These are phyloP conservation scores for Panthera leo DNA, from an alignment of 2,113 vertebrate genomes.

Conservation along the genomic window DNA sequence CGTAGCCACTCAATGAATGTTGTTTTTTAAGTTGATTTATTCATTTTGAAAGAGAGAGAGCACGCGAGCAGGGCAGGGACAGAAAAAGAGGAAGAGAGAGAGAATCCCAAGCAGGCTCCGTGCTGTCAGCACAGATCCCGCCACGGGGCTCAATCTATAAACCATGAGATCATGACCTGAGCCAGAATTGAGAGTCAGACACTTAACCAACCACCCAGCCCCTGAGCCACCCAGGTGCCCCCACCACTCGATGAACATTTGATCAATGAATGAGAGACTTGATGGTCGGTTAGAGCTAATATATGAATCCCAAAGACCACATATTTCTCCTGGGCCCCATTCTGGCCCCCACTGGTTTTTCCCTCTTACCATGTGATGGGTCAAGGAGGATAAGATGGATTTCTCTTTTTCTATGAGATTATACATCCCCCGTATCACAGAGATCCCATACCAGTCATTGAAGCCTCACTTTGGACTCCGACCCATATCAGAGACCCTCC, in stretches of 20 bases:
- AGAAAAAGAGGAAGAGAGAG: too few relatives aligned
- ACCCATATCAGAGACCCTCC: background rate
- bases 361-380: background rate
- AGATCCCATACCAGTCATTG: background rate
- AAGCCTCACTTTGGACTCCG: background rate
- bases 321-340: too few relatives aligned
- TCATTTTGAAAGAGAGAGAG: too few relatives aligned
- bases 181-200: too few relatives aligned
- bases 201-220: too few relatives aligned
- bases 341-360: background rate
- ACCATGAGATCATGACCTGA: too few relatives aligned
- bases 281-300: background rate
- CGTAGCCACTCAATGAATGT: background rate
- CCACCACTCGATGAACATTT: background rate
- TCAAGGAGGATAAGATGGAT: background rate
- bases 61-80: too few relatives aligned
- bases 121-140: too few relatives aligned
- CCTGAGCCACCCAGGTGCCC: too few relatives aligned
- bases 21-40: background rate
- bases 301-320: background rate
- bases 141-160: too few relatives aligned
- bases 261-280: background rate
- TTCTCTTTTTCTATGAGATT: conserved; percentile 15
- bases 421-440: background rate
- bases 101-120: too few relatives aligned